Evolutionary conservation across 2,888 invertebrate genomes (phyloP).

Genomic region (Cancer borealis): DNA sequence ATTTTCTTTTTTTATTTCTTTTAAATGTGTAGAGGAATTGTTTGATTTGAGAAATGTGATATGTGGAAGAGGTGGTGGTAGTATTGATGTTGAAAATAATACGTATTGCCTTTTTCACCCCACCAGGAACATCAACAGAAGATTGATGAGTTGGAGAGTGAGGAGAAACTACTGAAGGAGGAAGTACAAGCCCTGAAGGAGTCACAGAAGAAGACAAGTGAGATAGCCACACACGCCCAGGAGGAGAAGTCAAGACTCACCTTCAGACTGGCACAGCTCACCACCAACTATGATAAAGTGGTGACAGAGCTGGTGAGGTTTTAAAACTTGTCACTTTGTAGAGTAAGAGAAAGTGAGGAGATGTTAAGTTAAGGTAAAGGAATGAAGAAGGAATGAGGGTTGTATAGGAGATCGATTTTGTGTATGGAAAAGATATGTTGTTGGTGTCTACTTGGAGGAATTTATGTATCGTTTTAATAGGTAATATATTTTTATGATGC

Average conservation of each 20-base stretch:
- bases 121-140: slow-evolving; percentile 4
- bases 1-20: neutral
- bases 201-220: slow-evolving; percentile 69
- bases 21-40: neutral
- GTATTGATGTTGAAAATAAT: neutral
- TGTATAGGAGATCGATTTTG: neutral
- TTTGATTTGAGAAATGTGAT: neutral
- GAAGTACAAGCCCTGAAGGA: slow-evolving; percentile 66
- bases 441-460: neutral
- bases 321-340: neutral
- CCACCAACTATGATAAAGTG: slow-evolving; percentile 44
- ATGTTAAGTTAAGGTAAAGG: neutral
- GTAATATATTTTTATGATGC: neutral
- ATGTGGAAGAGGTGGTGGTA: too few species aligned
- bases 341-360: neutral
- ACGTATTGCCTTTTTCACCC: neutral
- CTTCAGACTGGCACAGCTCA: slow-evolving; percentile 68
- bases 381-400: neutral
- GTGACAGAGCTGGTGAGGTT: slow-evolving; percentile 59
- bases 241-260: slow-evolving; percentile 64
- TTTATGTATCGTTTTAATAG: neutral
- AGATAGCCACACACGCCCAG: slow-evolving; percentile 51
- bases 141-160: slow-evolving; percentile 66
- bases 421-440: neutral
- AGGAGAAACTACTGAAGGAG: slow-evolving; percentile 62